Percentiles rank a stretch among this genome's conserved stretches.
These are phyloP conservation scores for Drosophila kepulauana DNA, from an alignment of 1,140 invertebrate genomes.

Conservation along the genomic window DNA sequence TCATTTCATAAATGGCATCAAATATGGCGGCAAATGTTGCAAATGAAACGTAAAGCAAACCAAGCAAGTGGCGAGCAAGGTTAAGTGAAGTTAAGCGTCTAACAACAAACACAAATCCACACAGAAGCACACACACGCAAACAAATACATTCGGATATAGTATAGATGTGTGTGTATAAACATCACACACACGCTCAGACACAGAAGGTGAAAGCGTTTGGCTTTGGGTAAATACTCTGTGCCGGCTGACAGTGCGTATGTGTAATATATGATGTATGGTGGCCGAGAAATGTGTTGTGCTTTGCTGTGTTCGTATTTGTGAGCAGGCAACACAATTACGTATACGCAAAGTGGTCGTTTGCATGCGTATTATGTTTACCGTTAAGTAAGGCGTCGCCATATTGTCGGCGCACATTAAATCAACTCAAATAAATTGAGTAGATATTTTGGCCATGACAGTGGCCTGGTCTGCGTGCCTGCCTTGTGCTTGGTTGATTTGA, in stretches of 20 bases:
- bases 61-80: slow-evolving; percentile 73
- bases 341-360: slow-evolving; percentile 79
- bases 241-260: slow-evolving; percentile 63
- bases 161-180: neutral
- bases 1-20: slow-evolving; percentile 83
- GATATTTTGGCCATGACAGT: slow-evolving; percentile 53
- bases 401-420: slow-evolving; percentile 81
- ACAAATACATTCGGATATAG: slow-evolving; percentile 1
- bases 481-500: neutral
- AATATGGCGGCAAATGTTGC: slow-evolving; percentile 84
- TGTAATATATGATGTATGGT: slow-evolving; percentile 46
- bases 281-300: slow-evolving; percentile 6
- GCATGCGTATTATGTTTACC: slow-evolving; percentile 84
- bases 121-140: slow-evolving; percentile 14
- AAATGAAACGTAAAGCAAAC: slow-evolving; percentile 83
- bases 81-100: slow-evolving; percentile 81
- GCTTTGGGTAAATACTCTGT: slow-evolving; percentile 61
- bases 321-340: slow-evolving; percentile 65
- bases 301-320: slow-evolving; percentile 7
- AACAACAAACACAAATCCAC: slow-evolving; percentile 36
- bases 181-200: slow-evolving; percentile 6
- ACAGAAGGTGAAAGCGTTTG: slow-evolving; percentile 70
- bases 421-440: slow-evolving; percentile 80
- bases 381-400: slow-evolving; percentile 84
- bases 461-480: neutral